Percentiles rank a stretch among this genome's conserved stretches.
These are phyloP conservation scores for Shargacucullia verbasci DNA, from an alignment of 2,888 invertebrate species.

Conservation along the genomic window DNA sequence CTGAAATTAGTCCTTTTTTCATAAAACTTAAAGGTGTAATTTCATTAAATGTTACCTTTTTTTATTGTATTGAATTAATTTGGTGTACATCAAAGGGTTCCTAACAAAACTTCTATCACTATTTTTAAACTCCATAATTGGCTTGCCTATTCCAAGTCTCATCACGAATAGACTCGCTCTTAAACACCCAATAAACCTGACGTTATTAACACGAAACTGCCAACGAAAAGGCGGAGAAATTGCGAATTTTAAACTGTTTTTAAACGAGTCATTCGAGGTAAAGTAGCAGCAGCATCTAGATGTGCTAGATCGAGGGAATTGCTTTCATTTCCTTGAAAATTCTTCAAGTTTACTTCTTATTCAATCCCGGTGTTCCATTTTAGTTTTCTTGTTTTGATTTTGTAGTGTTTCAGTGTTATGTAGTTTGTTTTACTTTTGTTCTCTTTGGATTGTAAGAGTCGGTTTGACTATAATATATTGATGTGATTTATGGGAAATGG, in stretches of 20 bases:
- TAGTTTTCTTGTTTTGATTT: constrained; percentile 8
- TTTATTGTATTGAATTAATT: no score
- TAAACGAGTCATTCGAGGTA: constrained; percentile 47
- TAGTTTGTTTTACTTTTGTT: no score
- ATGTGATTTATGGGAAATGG: no score
- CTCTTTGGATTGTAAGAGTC: no score
- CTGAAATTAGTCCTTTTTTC: no score
- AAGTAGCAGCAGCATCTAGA: constrained; percentile 25
- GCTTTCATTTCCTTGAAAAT: constrained; percentile 46
- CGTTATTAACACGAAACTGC: constrained; percentile 22
- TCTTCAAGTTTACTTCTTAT: constrained; percentile 38
- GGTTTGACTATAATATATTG: no score
- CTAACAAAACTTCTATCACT: no score
- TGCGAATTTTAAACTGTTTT: constrained; percentile 64
- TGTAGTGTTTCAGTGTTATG: constrained; percentile 3
- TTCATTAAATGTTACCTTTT: no score
- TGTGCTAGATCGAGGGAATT: constrained; percentile 36
- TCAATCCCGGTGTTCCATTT: constrained; percentile 32
- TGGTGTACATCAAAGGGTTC: no score
- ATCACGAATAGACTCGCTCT: constrained; percentile 8
- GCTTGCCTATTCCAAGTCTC: constrained; percentile 11
- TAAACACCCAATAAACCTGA: constrained; percentile 17
- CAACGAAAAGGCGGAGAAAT: constrained; percentile 47
- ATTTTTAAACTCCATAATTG: no score
- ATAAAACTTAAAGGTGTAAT: no score